Evolutionary conservation across 2,797 vertebrate species (phyloP).

Genomic region (Gambelia wislizenii): DNA sequence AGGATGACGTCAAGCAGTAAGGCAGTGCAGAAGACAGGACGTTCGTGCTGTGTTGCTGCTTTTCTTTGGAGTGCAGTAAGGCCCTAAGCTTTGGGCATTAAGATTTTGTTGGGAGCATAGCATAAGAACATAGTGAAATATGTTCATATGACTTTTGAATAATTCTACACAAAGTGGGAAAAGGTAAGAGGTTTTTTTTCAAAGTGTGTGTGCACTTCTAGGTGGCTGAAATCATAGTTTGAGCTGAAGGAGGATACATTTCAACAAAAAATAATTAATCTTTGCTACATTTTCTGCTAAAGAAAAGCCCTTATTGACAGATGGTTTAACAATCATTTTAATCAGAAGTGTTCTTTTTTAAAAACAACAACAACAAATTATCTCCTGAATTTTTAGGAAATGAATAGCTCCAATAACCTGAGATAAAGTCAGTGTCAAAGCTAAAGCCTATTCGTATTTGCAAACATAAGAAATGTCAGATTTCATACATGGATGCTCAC

Average conservation of each 20-base stretch:
- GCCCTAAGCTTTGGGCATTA: not conserved
- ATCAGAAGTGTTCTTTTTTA: not conserved
- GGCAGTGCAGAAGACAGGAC: too few relatives aligned
- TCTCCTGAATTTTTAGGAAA: not conserved
- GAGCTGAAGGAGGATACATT: not conserved
- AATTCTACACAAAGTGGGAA: not conserved
- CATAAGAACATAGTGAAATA: not conserved
- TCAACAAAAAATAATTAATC: constrained; percentile 20
- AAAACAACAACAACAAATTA: not conserved
- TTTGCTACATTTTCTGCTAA: constrained; percentile 9
- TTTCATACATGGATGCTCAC: constrained; percentile 29
- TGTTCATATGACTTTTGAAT: not conserved
- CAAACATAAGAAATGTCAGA: constrained; percentile 34
- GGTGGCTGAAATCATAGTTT: not conserved
- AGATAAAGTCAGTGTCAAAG: not conserved
- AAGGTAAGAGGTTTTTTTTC: fast-evolving
- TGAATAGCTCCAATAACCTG: not conserved
- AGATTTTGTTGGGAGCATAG: not conserved
- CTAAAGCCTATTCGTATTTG: constrained; percentile 41
- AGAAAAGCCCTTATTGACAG: constrained; percentile 10
- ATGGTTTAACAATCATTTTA: not conserved
- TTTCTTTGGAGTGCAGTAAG: too few relatives aligned
- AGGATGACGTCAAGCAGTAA: too few relatives aligned
- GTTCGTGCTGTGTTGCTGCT: too few relatives aligned
- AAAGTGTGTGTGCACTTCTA: not conserved